Base-by-base conservation (phyloP, 2,888 invertebrate species). In the Colletes collaris region DNA sequence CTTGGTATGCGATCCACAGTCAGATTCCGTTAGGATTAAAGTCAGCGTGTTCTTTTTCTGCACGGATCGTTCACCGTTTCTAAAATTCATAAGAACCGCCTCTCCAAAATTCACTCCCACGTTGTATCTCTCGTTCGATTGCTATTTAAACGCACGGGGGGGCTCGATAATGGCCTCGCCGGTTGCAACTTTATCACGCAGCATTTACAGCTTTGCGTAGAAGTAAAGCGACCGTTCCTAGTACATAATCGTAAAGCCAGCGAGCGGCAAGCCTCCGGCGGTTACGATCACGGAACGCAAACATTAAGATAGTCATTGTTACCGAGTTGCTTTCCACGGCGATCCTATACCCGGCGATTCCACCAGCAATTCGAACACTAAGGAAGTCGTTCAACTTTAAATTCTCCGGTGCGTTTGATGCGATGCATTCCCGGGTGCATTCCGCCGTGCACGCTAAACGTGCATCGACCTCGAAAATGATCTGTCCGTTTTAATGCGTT, bases 381-480 rank as follows among this genome's bases (percentile, higher is more conserved):
- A 75, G 83, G 78, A 82, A 82, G 69, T 82, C 63, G 69, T 79
- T 69, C 62, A 19, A 56, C 50, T 16, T 40, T 53, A 65, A 66
- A 75, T 82, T 69, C 59, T 59, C 19, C 44, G 70, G 49, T 49
- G 66, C 56, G 55, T 63, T 72, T 56, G 37, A 49, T 59, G 52
- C 67, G 46, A 64, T 50, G 50, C 53, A 59, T 55, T 11, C 67
- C 6, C 44, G 13, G 46, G 46, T 13, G 62, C 73, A 81, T 71
- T 75, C 78, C 78, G 7, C 19, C 5, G 11, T 8, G 27, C 49
- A 46, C 10, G 10, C 10, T 27, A 7, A n/a, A 56, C 66, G 55
- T 50, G 40, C 46, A 19, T 52, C 53, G 64, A 68, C 59, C 65
- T 71, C 40, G 56, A 52, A 69, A 75, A 66, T 64, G 50, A 62